Conservation (phyloP, 2,888 invertebrate genomes). For the Pristionchus arcanus region DNA sequence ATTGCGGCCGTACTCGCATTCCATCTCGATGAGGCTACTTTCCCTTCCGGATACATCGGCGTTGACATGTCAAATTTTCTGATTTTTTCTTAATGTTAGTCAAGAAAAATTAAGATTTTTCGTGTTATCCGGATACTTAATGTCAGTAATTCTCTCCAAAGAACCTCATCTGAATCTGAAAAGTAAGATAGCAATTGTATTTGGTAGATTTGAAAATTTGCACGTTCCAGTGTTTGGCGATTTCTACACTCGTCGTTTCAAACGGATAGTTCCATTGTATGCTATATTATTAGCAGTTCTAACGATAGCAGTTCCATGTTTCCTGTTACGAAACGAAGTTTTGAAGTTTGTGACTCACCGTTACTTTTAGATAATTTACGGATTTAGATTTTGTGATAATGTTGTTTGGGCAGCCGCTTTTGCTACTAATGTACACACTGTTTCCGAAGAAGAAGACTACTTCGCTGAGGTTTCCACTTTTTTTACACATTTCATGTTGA, state of each 20-base stretch:
- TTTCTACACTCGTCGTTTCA: slow-evolving; percentile 31
- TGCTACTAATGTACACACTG: background rate
- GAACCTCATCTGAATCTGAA: background rate
- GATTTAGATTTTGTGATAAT: background rate
- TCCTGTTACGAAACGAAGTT: background rate
- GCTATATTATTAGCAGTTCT: background rate
- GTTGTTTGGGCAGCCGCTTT: background rate
- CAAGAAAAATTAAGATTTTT: background rate
- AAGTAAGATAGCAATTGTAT: background rate
- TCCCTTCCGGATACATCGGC: background rate
- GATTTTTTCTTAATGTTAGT: background rate
- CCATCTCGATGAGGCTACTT: background rate
- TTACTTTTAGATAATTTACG: background rate
- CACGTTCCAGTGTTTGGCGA: background rate
- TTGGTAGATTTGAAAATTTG: background rate
- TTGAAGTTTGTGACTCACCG: background rate
- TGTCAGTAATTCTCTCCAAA: background rate
- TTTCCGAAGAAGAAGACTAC: background rate
- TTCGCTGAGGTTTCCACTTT: background rate
- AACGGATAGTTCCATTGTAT: slow-evolving; percentile 30
- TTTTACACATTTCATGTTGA: no score
- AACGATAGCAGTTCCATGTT: background rate
- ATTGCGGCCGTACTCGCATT: background rate
- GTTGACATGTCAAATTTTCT: background rate
- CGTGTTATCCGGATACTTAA: slow-evolving; percentile 3